Conservation (phyloP, 2,888 invertebrate genomes). For the Drosophila conformis region DNA sequence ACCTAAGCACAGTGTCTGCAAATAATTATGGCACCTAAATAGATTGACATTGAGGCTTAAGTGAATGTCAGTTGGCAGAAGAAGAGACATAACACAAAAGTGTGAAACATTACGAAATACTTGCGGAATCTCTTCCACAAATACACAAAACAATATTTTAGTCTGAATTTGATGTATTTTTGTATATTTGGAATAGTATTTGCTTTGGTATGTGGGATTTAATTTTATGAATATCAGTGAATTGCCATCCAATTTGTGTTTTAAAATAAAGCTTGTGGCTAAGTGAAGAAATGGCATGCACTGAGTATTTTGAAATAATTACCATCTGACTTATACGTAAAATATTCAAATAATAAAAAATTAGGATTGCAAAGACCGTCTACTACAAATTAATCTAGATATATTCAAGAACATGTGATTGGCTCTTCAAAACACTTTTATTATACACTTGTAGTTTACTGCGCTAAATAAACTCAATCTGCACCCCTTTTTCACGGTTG, state of each 20-base stretch:
- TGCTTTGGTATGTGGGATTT: rapidly evolving
- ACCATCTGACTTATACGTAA: no score
- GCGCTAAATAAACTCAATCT: constrained; percentile 8
- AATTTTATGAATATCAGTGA: background rate
- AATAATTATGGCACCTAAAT: constrained; percentile 23
- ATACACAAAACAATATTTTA: no score
- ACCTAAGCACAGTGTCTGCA: constrained; percentile 34
- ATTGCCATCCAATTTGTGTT: background rate
- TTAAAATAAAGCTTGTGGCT: background rate
- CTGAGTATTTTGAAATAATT: background rate
- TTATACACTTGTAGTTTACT: background rate
- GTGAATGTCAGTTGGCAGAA: background rate
- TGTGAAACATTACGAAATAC: background rate
- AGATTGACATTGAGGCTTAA: constrained; percentile 45
- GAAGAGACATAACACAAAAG: background rate
- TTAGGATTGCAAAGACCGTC: background rate
- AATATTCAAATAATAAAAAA: background rate
- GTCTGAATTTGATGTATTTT: background rate
- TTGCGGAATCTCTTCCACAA: background rate
- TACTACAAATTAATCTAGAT: background rate
- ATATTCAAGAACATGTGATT: background rate
- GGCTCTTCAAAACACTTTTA: background rate
- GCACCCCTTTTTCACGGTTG: background rate
- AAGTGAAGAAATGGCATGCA: background rate
- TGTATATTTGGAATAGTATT: background rate